Conservation (phyloP, 2,797 vertebrate species). For the Amniataba percoides region DNA sequence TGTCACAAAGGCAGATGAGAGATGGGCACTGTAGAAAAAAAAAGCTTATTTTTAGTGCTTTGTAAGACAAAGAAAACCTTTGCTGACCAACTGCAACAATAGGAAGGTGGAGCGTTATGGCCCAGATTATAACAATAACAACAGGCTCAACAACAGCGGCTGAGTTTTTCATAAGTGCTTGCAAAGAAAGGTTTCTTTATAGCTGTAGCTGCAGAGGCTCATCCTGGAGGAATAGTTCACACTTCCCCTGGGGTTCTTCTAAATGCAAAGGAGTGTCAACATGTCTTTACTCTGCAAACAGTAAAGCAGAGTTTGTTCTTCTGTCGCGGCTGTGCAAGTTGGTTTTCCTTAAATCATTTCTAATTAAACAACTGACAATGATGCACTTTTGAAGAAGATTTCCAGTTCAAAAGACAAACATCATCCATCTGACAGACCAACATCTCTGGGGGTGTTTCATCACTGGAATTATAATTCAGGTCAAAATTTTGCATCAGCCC, state of each 20-base stretch:
- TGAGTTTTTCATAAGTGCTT: not conserved
- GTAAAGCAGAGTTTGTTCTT: conserved; percentile 12
- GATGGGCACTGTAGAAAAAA: not conserved
- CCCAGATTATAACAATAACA: not conserved
- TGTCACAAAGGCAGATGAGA: not conserved
- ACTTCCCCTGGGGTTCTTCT: not conserved
- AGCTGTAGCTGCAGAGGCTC: not conserved
- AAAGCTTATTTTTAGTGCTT: conserved; percentile 3
- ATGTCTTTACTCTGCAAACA: conserved; percentile 19
- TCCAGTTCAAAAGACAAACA: conserved; percentile 23
- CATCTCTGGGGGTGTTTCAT: not conserved
- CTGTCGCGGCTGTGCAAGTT: conserved; percentile 16
- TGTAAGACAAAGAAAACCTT: conserved; percentile 9
- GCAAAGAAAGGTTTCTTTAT: conserved; percentile 1
- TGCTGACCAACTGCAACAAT: not conserved
- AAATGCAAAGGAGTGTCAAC: conserved; percentile 11
- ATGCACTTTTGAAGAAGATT: not conserved
- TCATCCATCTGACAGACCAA: conserved; percentile 22
- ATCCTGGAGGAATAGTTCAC: not conserved
- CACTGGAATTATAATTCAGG: no score
- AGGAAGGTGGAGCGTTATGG: not conserved
- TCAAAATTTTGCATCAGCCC: no score
- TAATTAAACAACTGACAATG: conserved; percentile 18
- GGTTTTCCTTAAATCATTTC: conserved; percentile 14
- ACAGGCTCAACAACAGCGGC: not conserved